Conservation (phyloP, 2,797 vertebrate genomes). For the Threskiornis aethiopicus region DNA sequence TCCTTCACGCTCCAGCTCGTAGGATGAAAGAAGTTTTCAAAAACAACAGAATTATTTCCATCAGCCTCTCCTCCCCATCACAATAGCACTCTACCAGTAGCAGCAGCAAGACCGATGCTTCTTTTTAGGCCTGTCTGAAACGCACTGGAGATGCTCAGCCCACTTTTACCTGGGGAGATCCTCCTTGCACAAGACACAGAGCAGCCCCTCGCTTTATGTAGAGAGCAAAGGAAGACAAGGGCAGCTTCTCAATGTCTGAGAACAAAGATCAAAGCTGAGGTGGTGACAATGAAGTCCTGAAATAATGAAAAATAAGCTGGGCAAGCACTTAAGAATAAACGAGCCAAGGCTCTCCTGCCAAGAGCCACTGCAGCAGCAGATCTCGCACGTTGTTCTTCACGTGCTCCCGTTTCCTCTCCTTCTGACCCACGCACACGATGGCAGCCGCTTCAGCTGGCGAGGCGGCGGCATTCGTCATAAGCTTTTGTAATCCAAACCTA, state of each 20-base stretch:
- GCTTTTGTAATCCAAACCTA: background rate
- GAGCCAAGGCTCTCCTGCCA: background rate
- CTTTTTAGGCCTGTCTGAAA: background rate
- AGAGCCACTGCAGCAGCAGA: background rate
- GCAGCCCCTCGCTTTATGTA: fast-evolving
- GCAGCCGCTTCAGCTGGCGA: fast-evolving
- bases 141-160: background rate
- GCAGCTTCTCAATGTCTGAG: background rate
- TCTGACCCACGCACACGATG: fast-evolving
- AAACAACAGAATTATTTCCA: background rate
- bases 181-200: background rate
- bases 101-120: background rate
- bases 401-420: fast-evolving
- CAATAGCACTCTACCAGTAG: background rate
- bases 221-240: background rate
- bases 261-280: background rate
- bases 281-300: background rate
- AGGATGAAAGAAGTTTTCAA: background rate
- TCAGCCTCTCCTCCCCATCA: background rate
- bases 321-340: background rate
- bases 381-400: fast-evolving
- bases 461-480: fast-evolving
- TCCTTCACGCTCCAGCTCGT: background rate
- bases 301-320: background rate
- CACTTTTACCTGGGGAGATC: background rate